These are phyloP conservation scores for Dryocosmus kuriphilus DNA, from an alignment of 2,888 invertebrate species.

Conservation along the genomic window DNA sequence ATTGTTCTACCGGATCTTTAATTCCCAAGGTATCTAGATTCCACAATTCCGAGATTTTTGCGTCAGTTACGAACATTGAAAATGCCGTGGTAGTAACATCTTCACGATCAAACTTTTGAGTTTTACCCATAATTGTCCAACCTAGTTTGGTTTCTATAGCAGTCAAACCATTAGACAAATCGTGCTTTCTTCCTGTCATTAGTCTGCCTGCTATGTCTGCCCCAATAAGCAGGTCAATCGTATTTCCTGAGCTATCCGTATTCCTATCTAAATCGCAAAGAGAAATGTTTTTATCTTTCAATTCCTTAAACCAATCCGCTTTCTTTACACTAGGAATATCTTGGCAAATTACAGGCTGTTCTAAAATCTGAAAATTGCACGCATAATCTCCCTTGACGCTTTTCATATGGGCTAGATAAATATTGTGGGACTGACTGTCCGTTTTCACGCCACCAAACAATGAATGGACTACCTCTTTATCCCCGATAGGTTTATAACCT, in stretches of 20 bases:
- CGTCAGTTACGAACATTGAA: too few species aligned
- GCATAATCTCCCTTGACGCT: slow-evolving; percentile 53
- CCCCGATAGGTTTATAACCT: not conserved
- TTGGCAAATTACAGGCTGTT: slow-evolving; percentile 46
- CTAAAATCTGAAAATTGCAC: slow-evolving; percentile 54
- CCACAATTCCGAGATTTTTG: slow-evolving; percentile 68
- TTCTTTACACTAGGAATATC: slow-evolving; percentile 46
- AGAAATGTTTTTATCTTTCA: slow-evolving; percentile 46
- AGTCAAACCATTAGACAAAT: slow-evolving; percentile 60
- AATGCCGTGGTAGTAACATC: slow-evolving; percentile 43
- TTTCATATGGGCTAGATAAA: slow-evolving; percentile 50
- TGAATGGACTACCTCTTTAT: not conserved
- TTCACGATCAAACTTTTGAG: slow-evolving; percentile 35
- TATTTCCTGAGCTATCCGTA: too few species aligned
- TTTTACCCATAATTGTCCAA: slow-evolving; percentile 64
- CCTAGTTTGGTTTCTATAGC: slow-evolving; percentile 63
- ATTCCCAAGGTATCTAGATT: slow-evolving; percentile 67
- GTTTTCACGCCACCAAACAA: slow-evolving; percentile 51
- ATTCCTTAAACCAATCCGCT: slow-evolving; percentile 49
- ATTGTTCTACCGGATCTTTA: slow-evolving; percentile 64
- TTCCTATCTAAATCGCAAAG: too few species aligned
- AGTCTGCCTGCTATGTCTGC: too few species aligned
- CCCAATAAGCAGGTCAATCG: too few species aligned
- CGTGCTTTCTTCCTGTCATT: too few species aligned
- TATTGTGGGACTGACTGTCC: slow-evolving; percentile 47